These are phyloP conservation scores for Acrocephalus kingi DNA, from an alignment of 2,113 vertebrate genomes.

Conservation along the genomic window DNA sequence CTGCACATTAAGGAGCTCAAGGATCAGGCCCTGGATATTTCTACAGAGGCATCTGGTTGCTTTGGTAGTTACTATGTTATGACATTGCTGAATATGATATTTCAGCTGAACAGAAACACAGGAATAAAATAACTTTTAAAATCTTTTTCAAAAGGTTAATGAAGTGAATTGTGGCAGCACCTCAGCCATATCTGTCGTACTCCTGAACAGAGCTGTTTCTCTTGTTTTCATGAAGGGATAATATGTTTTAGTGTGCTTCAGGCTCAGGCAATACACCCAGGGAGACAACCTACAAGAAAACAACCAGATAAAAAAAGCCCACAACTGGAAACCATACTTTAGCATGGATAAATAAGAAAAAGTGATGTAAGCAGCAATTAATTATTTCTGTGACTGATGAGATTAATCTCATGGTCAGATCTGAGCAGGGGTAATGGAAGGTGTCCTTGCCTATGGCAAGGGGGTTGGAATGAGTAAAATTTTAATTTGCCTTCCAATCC, in stretches of 20 bases:
- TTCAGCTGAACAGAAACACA: neutral
- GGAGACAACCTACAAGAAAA: neutral
- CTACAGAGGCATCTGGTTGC: neutral
- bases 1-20: neutral
- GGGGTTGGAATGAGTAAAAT: fast-evolving
- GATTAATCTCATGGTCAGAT: neutral
- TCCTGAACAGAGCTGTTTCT: neutral
- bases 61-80: neutral
- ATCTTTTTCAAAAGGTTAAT: neutral
- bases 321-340: neutral
- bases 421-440: neutral
- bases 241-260: neutral
- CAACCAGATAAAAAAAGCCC: neutral
- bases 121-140: neutral
- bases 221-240: neutral
- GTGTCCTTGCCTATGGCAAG: neutral
- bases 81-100: neutral
- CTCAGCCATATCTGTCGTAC: neutral
- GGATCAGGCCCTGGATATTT: neutral
- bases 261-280: neutral
- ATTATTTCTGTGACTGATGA: neutral
- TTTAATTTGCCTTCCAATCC: neutral
- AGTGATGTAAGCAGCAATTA: neutral
- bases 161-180: neutral
- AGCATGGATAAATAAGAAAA: neutral